phyloP scores from a whole-genome alignment of 2,888 invertebrate genomes.

The Brachyptera risi region DNA sequence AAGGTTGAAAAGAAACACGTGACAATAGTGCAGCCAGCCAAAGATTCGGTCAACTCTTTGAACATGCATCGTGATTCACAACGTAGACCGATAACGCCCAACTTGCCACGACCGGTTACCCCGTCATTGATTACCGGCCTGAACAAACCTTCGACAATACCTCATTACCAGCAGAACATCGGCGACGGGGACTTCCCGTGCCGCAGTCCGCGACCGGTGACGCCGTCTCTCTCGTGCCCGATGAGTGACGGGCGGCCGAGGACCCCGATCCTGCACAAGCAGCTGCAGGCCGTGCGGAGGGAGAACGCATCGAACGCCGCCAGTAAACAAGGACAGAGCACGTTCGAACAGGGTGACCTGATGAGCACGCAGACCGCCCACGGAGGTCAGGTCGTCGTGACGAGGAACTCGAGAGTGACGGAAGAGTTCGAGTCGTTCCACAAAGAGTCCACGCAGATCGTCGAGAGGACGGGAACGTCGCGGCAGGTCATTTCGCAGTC shows the following conservation, averaged over 20 bases:
- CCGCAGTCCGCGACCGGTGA: neutral
- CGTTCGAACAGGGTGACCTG: neutral
- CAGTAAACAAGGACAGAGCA: neutral
- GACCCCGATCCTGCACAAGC: constrained; percentile 7
- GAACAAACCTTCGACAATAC: constrained; percentile 72
- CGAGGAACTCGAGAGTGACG: constrained; percentile 1
- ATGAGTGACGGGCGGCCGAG: constrained; percentile 12
- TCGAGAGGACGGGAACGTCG: neutral
- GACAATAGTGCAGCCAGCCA: constrained; percentile 25
- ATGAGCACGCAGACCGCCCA: neutral
- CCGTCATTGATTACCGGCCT: constrained; percentile 40
- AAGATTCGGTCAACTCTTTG: constrained; percentile 28
- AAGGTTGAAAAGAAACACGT: neutral
- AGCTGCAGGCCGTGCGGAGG: neutral
- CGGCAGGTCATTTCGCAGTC: constrained; percentile 1
- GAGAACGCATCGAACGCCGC: neutral
- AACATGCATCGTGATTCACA: neutral
- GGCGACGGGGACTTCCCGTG: constrained; percentile 31
- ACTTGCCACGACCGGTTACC: constrained; percentile 23
- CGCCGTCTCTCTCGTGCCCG: constrained; percentile 13
- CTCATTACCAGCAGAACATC: constrained; percentile 60
- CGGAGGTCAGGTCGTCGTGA: constrained; percentile 4
- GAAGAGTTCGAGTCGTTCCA: constrained; percentile 15
- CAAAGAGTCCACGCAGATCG: constrained; percentile 17
- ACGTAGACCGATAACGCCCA: constrained; percentile 4